Evolutionary conservation across 2,888 invertebrate species (phyloP), one percentile per base, ranked within the genome.

Genomic region (Chymomyza procnemis): DNA sequence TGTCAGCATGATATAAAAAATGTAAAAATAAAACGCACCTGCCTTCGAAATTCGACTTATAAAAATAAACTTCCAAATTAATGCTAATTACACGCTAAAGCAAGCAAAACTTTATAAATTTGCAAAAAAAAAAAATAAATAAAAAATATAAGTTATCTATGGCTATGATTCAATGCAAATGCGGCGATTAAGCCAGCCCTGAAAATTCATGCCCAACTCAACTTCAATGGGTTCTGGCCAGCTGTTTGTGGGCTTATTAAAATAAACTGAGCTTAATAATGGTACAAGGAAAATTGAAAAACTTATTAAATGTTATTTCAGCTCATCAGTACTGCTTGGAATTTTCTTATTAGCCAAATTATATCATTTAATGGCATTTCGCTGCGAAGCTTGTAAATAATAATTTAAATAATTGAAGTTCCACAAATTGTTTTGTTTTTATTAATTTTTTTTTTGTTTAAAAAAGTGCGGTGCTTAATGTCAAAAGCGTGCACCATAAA

Each of bases 141-240:
- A n/a, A n/a, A n/a, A 16, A 50, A 50, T 18, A 3, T 6, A 50
- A 18, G 18, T 50, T 19, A 60, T 34, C 26, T 60, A 46, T 55
- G 16, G 52, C 52, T 62, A 64, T 61, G 26, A 80, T 80, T 80
- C 74, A 80, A 80, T 85, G 80, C 84, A 85, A 81, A 81, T 85
- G 34, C 34, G 34, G 34, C 34, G 65, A 65, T 67, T 60, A 70
- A 67, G 56, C 66, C 61, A 63, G 60, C 21, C 74, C 79, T 79
- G 79, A 78, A 68, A 78, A 76, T 64, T 74, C 61, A 64, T 69
- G 70, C 63, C 56, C 4, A 50, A 41, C 12, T 41, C 12, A 41
- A 41, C 34, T 41, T 12, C 34, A 41, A 12, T 41, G 34, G 12
- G 34, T 41, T 41, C 34, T 41, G 12, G 18, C 50, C 16, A n/a